These are phyloP conservation scores for Chymomyza caudatula DNA, from an alignment of 2,888 invertebrate genomes.

Conservation along the genomic window DNA sequence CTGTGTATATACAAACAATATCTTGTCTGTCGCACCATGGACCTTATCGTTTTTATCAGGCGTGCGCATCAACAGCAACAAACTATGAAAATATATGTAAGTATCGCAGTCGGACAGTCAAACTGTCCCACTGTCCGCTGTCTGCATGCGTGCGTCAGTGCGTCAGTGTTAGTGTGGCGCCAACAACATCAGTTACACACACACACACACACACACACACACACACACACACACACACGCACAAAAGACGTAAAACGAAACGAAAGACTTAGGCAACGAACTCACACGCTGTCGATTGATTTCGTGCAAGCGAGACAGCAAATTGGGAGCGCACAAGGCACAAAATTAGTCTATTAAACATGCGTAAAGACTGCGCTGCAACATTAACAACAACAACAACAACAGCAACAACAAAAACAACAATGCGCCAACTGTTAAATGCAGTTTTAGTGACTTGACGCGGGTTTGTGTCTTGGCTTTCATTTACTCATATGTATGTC, in stretches of 20 bases:
- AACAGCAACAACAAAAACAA: constrained; percentile 25
- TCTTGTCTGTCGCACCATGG: constrained; percentile 32
- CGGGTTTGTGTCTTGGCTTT: constrained; percentile 37
- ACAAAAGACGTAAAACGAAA: constrained; percentile 54
- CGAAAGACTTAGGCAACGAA: constrained; percentile 39
- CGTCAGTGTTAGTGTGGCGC: constrained; percentile 55
- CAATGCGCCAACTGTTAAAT: constrained; percentile 46
- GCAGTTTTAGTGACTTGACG: constrained; percentile 31
- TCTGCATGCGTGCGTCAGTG: neutral
- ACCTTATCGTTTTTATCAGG: constrained; percentile 63
- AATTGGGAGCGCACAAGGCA: constrained; percentile 23
- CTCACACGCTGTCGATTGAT: constrained; percentile 38
- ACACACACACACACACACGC: constrained; percentile 6
- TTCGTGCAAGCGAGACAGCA: constrained; percentile 29
- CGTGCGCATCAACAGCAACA: constrained; percentile 64
- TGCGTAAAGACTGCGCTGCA: constrained; percentile 63
- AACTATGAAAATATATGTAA: constrained; percentile 70
- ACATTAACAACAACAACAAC: constrained; percentile 32
- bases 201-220: neutral
- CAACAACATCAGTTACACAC: constrained; percentile 47
- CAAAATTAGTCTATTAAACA: constrained; percentile 71
- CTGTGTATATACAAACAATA: constrained; percentile 8
- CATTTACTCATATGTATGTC: constrained; percentile 1
- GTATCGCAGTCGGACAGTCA: constrained; percentile 51
- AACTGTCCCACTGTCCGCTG: neutral